Evolutionary conservation across 2,797 vertebrate species (phyloP).

Genomic region (Artibeus jamaicensis): DNA sequence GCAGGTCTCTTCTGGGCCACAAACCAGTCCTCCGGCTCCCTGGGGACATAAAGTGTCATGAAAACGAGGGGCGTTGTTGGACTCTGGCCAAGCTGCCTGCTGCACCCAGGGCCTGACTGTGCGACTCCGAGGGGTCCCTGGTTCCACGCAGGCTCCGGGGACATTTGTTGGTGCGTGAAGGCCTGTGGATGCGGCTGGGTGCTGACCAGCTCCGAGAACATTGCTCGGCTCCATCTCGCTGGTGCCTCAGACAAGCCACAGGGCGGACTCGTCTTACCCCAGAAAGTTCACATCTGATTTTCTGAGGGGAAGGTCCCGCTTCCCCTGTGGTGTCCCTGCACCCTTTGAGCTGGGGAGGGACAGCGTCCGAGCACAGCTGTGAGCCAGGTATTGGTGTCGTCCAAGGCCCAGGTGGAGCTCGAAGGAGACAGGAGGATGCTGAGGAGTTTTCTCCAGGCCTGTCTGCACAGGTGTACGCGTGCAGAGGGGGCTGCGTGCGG

Average conservation of each 20-base stretch:
- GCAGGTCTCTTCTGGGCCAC: not conserved
- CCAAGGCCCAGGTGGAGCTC: not conserved
- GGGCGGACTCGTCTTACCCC: not conserved
- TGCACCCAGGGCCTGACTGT: no score
- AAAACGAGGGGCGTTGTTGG: not conserved
- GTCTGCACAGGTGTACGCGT: not conserved
- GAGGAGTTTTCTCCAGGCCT: not conserved
- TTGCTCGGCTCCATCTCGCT: not conserved
- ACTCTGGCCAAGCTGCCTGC: not conserved
- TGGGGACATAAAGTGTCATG: not conserved
- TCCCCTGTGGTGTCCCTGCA: not conserved
- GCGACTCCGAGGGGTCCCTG: not conserved
- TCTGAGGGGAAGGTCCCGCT: not conserved
- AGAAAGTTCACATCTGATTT: not conserved
- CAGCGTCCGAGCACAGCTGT: not conserved
- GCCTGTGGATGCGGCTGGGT: no score
- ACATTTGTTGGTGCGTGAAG: not conserved
- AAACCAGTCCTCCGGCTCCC: not conserved
- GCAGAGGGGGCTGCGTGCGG: not conserved
- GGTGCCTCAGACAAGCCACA: not conserved
- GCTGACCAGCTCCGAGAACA: not conserved
- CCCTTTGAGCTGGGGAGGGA: not conserved
- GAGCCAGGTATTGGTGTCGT: not conserved
- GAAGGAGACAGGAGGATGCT: not conserved
- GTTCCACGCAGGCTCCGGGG: fast-evolving